phyloP scores from a whole-genome alignment of 23 tunicate species.

The Halocynthia roretzi region DNA sequence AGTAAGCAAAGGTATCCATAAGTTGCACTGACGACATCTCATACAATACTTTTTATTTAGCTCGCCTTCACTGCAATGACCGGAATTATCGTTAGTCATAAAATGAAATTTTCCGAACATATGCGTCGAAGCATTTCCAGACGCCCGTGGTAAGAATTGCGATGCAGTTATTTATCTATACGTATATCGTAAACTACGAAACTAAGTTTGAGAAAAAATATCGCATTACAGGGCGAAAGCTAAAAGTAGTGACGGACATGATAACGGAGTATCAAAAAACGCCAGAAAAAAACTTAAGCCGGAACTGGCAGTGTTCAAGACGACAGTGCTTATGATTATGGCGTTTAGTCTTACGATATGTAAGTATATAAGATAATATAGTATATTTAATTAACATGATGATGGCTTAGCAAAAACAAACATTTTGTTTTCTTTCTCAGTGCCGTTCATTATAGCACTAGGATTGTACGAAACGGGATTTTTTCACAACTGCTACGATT shows the following conservation, averaged over 20 bases:
- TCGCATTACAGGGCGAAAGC: too few species aligned
- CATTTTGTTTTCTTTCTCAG: conserved; percentile 4
- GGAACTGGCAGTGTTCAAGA: conserved; percentile 20
- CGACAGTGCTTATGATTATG: conserved; percentile 10
- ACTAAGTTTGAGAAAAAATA: too few species aligned
- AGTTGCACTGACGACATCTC: background rate
- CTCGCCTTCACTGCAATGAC: conserved; percentile 8
- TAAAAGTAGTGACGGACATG: too few species aligned
- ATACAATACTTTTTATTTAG: background rate
- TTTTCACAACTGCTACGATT: background rate
- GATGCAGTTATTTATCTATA: too few species aligned
- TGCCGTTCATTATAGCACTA: conserved; percentile 9
- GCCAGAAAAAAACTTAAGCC: conserved; percentile 13
- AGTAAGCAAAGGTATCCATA: conserved; percentile 3
- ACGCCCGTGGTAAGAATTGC: too few species aligned
- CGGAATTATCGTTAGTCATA: conserved; percentile 12
- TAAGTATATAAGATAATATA: conserved; percentile 3
- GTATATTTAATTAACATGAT: background rate
- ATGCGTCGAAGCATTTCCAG: background rate
- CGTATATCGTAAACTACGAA: too few species aligned
- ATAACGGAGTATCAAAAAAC: too few species aligned
- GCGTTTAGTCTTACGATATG: conserved; percentile 16
- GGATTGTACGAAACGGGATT: background rate
- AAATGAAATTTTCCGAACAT: conserved; percentile 12
- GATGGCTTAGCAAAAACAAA: background rate